These are phyloP conservation scores for Cricetomys ansorgei DNA, from an alignment of 2,113 vertebrate genomes.

Conservation along the genomic window DNA sequence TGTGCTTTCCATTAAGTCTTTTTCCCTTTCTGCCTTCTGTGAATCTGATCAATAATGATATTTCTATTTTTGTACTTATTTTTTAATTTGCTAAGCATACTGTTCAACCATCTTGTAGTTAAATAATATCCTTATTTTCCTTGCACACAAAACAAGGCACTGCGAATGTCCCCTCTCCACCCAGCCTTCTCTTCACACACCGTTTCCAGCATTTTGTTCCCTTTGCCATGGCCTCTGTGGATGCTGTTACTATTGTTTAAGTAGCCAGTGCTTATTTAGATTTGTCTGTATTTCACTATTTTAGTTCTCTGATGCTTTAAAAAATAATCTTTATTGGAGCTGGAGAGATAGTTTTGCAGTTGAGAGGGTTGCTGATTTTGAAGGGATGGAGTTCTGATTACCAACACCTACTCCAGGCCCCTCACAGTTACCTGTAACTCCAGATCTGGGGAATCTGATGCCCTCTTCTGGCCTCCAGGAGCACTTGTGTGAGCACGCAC, in stretches of 20 bases:
- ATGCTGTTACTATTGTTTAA: neutral
- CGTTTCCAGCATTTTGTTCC: slow-evolving; percentile 6
- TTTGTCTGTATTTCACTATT: neutral
- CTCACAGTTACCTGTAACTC: neutral
- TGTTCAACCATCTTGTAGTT: neutral
- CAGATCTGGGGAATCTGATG: neutral
- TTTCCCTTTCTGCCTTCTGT: neutral
- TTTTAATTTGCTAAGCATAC: slow-evolving; percentile 39
- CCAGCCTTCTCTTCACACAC: neutral
- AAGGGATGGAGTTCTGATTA: neutral
- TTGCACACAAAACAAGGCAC: slow-evolving; percentile 16
- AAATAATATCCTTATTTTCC: neutral
- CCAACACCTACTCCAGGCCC: too few species aligned
- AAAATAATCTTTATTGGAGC: neutral
- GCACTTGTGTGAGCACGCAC: too few species aligned
- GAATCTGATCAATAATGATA: neutral
- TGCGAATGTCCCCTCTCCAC: neutral
- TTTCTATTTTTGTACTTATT: slow-evolving; percentile 28
- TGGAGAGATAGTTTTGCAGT: neutral
- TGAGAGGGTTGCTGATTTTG: neutral
- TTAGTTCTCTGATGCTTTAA: neutral
- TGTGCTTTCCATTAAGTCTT: slow-evolving; percentile 2
- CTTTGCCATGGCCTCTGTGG: neutral
- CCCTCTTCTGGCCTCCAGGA: neutral
- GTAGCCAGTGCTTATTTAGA: neutral